Conservation (phyloP, 2,888 invertebrate species). For the Dione vanillae region DNA sequence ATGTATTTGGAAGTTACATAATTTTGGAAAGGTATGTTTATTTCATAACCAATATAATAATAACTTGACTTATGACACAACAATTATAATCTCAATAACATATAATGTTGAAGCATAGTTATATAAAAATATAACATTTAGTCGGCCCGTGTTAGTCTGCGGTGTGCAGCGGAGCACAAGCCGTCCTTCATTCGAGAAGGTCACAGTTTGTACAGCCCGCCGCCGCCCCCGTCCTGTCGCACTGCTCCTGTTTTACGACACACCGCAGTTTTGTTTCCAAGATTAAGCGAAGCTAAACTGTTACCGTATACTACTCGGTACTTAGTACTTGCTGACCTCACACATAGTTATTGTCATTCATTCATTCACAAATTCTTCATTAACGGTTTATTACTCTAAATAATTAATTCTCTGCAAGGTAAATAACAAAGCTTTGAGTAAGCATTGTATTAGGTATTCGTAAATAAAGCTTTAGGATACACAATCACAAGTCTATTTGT, state of each 20-base stretch:
- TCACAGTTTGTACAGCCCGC: constrained; percentile 71
- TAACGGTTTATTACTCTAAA: neutral
- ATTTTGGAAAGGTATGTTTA: neutral
- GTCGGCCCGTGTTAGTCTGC: constrained; percentile 50
- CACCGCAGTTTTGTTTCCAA: constrained; percentile 72
- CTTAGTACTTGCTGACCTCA: constrained; percentile 67
- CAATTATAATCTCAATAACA: neutral
- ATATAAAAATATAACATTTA: constrained; percentile 10
- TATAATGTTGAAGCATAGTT: neutral
- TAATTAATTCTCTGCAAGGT: neutral
- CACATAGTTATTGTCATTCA: constrained; percentile 63
- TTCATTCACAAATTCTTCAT: constrained; percentile 39
- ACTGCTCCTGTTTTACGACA: constrained; percentile 69
- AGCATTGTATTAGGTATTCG: constrained; percentile 34
- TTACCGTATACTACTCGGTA: constrained; percentile 68
- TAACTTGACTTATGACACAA: neutral
- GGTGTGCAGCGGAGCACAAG: constrained; percentile 57
- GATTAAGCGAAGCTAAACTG: constrained; percentile 78
- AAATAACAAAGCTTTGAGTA: neutral
- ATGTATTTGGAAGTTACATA: too few relatives aligned
- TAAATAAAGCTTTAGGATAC: constrained; percentile 62
- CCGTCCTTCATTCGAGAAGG: constrained; percentile 70
- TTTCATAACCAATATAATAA: too few relatives aligned
- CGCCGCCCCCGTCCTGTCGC: constrained; percentile 49
- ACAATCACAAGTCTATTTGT: constrained; percentile 80